phyloP scores from a whole-genome alignment of 2,797 vertebrate species.

The Pampus argenteus region DNA sequence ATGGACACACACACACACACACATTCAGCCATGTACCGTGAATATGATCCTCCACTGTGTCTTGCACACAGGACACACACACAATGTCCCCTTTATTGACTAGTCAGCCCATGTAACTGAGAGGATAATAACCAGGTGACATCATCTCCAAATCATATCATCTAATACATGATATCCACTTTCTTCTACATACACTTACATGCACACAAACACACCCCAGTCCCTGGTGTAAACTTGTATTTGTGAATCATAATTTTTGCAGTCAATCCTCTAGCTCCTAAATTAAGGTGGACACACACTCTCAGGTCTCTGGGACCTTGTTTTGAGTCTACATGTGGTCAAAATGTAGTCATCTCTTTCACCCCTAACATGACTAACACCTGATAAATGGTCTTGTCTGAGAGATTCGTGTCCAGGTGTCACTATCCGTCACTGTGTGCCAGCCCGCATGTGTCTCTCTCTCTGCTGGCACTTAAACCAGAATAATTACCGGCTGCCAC shows the following conservation, averaged over 20 bases:
- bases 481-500: constrained; percentile 78
- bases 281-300: not conserved
- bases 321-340: not conserved
- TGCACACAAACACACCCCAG: not conserved
- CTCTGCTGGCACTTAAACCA: constrained; percentile 67
- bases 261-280: not conserved
- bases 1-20: constrained; percentile 29
- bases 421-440: constrained; percentile 51
- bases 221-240: too few species aligned
- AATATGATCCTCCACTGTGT: not conserved
- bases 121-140: constrained; percentile 59
- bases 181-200: not conserved
- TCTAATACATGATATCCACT: constrained; percentile 27
- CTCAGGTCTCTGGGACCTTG: not conserved
- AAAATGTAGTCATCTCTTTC: not conserved
- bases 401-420: constrained; percentile 56
- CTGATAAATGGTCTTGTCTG: not conserved
- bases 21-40: not conserved
- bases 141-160: constrained; percentile 43
- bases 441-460: constrained; percentile 31
- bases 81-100: constrained; percentile 46
- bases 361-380: not conserved
- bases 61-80: constrained; percentile 26
- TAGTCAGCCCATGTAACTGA: constrained; percentile 42
- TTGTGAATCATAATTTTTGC: not conserved